These are phyloP conservation scores for Urocitellus parryii DNA, from an alignment of 2,113 vertebrate species.

Conservation along the genomic window DNA sequence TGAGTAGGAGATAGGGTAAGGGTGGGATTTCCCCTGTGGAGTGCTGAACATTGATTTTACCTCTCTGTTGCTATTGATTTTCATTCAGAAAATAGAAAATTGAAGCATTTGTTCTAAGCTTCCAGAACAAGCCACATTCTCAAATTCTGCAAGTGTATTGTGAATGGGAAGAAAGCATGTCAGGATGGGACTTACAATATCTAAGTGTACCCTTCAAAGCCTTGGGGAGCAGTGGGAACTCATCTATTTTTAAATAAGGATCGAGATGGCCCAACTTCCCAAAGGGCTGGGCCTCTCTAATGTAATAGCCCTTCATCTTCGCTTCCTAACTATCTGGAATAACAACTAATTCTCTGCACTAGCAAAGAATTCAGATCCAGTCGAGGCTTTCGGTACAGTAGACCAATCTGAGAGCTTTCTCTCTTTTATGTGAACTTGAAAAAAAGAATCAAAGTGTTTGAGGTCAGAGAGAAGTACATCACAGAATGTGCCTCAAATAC, in stretches of 20 bases:
- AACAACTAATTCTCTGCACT: slow-evolving; percentile 69
- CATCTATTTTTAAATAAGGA: slow-evolving; percentile 73
- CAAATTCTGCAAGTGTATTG: slow-evolving; percentile 5
- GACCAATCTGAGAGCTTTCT: slow-evolving; percentile 78
- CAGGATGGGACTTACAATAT: background rate
- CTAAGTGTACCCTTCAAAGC: slow-evolving; percentile 44
- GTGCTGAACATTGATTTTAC: slow-evolving; percentile 75
- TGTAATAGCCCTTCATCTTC: slow-evolving; percentile 59
- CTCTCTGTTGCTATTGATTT: slow-evolving; percentile 78
- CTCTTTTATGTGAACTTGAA: slow-evolving; percentile 81
- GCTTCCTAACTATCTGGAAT: slow-evolving; percentile 70
- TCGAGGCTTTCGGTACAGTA: slow-evolving; percentile 70
- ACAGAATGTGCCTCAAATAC: slow-evolving; percentile 77
- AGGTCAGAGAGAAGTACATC: slow-evolving; percentile 83
- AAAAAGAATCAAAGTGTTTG: slow-evolving; percentile 81
- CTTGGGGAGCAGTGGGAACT: slow-evolving; percentile 59
- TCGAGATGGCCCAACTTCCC: background rate
- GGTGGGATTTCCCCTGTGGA: slow-evolving; percentile 8
- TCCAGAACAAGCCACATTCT: slow-evolving; percentile 59
- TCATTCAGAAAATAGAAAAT: slow-evolving; percentile 79
- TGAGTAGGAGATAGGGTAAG: background rate
- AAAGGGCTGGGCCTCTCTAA: slow-evolving; percentile 52
- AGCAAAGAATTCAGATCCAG: slow-evolving; percentile 75
- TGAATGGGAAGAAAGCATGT: slow-evolving; percentile 29
- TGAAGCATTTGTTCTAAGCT: slow-evolving; percentile 83